Conservation (phyloP, 1,140 invertebrate species). For the Dinoponera quadriceps region DNA sequence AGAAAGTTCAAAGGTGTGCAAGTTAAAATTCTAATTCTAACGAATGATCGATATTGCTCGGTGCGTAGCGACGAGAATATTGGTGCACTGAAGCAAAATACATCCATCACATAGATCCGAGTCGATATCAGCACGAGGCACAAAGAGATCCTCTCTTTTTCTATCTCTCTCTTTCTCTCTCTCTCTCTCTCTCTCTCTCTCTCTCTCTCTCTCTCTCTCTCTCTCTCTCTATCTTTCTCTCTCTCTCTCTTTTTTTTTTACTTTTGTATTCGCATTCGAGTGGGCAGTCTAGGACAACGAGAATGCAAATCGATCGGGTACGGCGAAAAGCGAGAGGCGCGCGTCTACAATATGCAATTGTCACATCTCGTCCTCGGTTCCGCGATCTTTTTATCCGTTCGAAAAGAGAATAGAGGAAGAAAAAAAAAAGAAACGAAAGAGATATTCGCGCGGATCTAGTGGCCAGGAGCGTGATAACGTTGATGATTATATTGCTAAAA, state of each 20-base stretch:
- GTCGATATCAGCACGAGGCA: conserved; percentile 66
- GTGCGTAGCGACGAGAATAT: conserved; percentile 63
- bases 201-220: conserved; percentile 18
- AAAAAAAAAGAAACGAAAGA: conserved; percentile 45
- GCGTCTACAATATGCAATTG: conserved; percentile 39
- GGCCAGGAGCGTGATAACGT: conserved; percentile 76
- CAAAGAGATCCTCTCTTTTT: conserved; percentile 42
- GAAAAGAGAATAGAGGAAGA: conserved; percentile 28
- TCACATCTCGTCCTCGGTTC: conserved; percentile 12
- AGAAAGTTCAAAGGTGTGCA: background rate
- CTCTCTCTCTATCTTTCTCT: background rate
- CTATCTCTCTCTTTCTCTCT: conserved; percentile 1
- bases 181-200: conserved; percentile 1
- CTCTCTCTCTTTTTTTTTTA: conserved; percentile 29
- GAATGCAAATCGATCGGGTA: conserved; percentile 58
- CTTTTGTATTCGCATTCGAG: conserved; percentile 76
- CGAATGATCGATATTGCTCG: conserved; percentile 4
- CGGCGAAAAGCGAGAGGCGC: conserved; percentile 50
- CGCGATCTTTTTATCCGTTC: background rate
- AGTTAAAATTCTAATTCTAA: background rate
- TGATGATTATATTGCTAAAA: conserved; percentile 84
- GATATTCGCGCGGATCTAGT: conserved; percentile 65
- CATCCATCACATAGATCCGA: conserved; percentile 68
- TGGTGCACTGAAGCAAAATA: conserved; percentile 51
- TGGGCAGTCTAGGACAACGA: conserved; percentile 82